Evolutionary conservation across 2,797 vertebrate genomes (phyloP), one percentile per base, ranked within the genome.

Genomic region (Xiphorhynchus erythropygius): DNA sequence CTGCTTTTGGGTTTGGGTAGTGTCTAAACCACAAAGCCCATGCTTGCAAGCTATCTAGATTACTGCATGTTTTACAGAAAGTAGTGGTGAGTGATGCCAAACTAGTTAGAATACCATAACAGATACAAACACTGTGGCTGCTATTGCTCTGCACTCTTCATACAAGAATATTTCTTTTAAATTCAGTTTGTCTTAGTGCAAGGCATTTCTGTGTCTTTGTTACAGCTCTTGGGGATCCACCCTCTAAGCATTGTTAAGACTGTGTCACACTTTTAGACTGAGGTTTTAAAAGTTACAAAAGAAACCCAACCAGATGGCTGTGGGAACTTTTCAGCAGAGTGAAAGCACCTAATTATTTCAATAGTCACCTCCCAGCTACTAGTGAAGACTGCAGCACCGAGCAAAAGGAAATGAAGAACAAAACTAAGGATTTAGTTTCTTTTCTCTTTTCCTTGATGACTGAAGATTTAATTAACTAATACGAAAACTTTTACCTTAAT

Each of bases 241-340:
- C 19, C 28, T 79, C 55, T 41, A 47, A 0, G 0, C 4, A 53
- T 16, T 5, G 1, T 62, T 56, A 87, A 75, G 68, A 74, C 0
- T 33, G 0, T 7, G 35, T 7, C 3, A 0, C 28, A 33, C 27
- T 83, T 85, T 47, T 46, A 63, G 30, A 39, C 22, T 16, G 30
- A 64, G 13, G 35, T 63, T 87, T 65, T 75, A 32, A 19, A 87
- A 94, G 47, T 30, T 55, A 53, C 2, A 0, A 30, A 84, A 53
- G 37, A 73, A 60, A 84, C 32, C 8, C 46, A 91, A 7, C 13
- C 23, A 56, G 21, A 30, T 64, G 18, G 27, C 41, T 90, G 24
- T 28, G n/a, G 18, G 28, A 41, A 32, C 44, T 74, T 83, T 47
- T 75, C 42, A 75, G 53, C 35, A 68, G 42, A 80, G 30, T 18